Conservation (phyloP, 2,888 invertebrate species). For the Agrilus biguttatus region DNA sequence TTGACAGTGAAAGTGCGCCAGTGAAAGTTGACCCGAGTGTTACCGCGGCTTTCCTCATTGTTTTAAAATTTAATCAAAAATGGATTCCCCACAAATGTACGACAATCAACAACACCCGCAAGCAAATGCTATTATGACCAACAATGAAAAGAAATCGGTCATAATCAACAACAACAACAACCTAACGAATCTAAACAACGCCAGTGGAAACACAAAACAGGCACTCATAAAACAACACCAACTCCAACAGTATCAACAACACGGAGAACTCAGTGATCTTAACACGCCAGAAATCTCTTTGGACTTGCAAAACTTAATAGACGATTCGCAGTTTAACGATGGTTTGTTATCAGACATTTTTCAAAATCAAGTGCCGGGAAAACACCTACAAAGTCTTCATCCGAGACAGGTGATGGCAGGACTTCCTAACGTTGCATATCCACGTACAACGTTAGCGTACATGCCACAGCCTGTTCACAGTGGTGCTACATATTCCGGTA, state of each 20-base stretch:
- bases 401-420: slow-evolving; percentile 31
- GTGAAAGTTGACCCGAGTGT: slow-evolving; percentile 20
- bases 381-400: slow-evolving; percentile 29
- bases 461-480: slow-evolving; percentile 89
- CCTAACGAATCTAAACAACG: slow-evolving; percentile 32
- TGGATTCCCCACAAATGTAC: slow-evolving; percentile 83
- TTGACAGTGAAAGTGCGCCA: slow-evolving; percentile 18
- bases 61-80: slow-evolving; percentile 19
- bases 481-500: slow-evolving; percentile 43
- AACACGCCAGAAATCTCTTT: slow-evolving; percentile 86
- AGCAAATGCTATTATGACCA: slow-evolving; percentile 41
- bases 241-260: slow-evolving; percentile 58
- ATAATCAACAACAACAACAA: slow-evolving; percentile 33
- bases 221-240: slow-evolving; percentile 49
- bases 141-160: slow-evolving; percentile 36
- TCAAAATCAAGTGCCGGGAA: slow-evolving; percentile 33
- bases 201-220: slow-evolving; percentile 36
- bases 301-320: slow-evolving; percentile 83
- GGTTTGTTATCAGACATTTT: slow-evolving; percentile 77
- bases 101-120: slow-evolving; percentile 48
- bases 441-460: slow-evolving; percentile 66
- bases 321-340: slow-evolving; percentile 78
- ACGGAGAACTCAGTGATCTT: slow-evolving; percentile 69
- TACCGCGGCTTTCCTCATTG: slow-evolving; percentile 3
- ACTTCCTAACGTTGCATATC: slow-evolving; percentile 30